A percentile compares a stretch with the other conserved stretches of the same genome.
Conservation (phyloP, 2,797 vertebrate genomes). For the Microctenopoma stevenorrisi region DNA sequence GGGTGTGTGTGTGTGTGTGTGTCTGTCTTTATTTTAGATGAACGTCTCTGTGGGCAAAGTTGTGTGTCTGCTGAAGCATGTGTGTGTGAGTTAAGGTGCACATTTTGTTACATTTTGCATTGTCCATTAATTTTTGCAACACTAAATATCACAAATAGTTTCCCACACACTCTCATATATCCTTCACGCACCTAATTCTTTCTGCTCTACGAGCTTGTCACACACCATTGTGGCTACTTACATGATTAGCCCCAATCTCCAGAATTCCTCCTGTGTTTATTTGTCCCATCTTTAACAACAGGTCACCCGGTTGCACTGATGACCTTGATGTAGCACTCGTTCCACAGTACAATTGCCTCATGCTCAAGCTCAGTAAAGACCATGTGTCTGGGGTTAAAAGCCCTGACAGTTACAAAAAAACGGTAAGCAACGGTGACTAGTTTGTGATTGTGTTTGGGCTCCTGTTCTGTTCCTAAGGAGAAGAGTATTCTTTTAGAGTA, state of each 20-base stretch:
- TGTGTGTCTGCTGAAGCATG: constrained; percentile 15
- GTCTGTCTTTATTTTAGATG: constrained; percentile 23
- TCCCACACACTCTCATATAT: not conserved
- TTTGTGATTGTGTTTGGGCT: constrained; percentile 67
- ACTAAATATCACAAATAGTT: constrained; percentile 1
- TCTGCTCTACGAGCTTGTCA: constrained; percentile 29
- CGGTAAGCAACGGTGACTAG: constrained; percentile 75
- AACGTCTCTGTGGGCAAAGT: constrained; percentile 4
- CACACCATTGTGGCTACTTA: constrained; percentile 44
- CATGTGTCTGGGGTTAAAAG: constrained; percentile 67
- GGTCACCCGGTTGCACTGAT: constrained; percentile 71
- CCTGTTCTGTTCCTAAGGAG: constrained; percentile 44
- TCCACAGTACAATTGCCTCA: constrained; percentile 73
- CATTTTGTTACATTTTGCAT: constrained; percentile 16
- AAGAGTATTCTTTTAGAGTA: constrained; percentile 41
- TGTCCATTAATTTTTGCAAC: not conserved
- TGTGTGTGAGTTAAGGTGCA: constrained; percentile 3
- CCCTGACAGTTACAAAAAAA: constrained; percentile 69
- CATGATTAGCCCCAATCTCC: constrained; percentile 60
- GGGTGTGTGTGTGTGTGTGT: constrained; percentile 7
- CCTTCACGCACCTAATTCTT: not conserved
- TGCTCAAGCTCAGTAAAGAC: constrained; percentile 76
- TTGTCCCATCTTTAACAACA: constrained; percentile 73
- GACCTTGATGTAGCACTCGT: constrained; percentile 80
- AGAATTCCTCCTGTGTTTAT: constrained; percentile 71